A percentile compares a stretch with the other conserved stretches of the same genome.
Conservation (phyloP, 1,140 invertebrate species). For the Oryzaephilus surinamensis region DNA sequence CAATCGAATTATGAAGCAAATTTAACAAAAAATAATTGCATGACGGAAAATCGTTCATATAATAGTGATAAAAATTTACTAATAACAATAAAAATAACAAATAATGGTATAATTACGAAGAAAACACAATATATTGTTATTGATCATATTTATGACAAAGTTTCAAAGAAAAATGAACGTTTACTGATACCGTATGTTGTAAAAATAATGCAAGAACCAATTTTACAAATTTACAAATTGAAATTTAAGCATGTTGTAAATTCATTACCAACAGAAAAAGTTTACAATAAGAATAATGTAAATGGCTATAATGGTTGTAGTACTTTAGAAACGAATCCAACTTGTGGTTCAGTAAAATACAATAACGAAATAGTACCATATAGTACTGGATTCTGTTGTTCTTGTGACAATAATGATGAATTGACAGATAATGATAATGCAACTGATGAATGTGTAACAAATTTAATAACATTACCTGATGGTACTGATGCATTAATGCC, state of each 20-base stretch:
- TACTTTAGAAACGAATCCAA: slow-evolving; percentile 28
- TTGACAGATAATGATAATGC: too few species aligned
- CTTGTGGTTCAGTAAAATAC: slow-evolving; percentile 34
- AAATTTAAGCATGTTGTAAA: slow-evolving; percentile 37
- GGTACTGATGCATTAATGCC: too few species aligned
- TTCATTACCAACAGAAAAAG: slow-evolving; percentile 36
- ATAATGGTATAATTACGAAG: slow-evolving; percentile 25
- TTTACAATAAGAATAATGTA: slow-evolving; percentile 35
- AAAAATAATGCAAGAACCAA: slow-evolving; percentile 36
- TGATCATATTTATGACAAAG: slow-evolving; percentile 37
- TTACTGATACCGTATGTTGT: slow-evolving; percentile 39
- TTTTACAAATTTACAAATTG: slow-evolving; percentile 35
- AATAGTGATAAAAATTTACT: too few species aligned
- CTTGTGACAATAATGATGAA: slow-evolving; percentile 34
- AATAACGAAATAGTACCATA: slow-evolving; percentile 33
- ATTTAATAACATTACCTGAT: slow-evolving; percentile 18
- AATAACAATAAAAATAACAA: slow-evolving; percentile 29
- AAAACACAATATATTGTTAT: slow-evolving; percentile 38
- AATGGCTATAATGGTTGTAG: slow-evolving; percentile 38
- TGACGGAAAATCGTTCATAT: too few species aligned
- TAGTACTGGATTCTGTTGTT: slow-evolving; percentile 42
- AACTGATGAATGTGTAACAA: too few species aligned
- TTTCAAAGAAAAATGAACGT: slow-evolving; percentile 31
- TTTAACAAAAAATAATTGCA: too few species aligned
- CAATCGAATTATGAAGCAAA: too few species aligned